These are phyloP conservation scores for Malaclemys terrapin DNA, from an alignment of 2,113 vertebrate genomes.

Conservation along the genomic window DNA sequence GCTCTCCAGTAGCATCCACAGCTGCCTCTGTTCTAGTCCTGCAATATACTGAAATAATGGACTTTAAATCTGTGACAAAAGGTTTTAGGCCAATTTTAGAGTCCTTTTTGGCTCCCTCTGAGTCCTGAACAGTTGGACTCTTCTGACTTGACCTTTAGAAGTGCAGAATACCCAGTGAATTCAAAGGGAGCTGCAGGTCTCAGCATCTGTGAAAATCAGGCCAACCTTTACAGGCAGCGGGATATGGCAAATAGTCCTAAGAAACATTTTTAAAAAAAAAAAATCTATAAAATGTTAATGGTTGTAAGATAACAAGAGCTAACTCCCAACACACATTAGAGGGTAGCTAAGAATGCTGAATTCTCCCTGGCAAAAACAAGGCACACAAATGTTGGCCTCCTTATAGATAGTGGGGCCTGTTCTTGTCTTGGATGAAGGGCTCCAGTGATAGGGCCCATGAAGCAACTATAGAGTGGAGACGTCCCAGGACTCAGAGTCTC, in stretches of 20 bases:
- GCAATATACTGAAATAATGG: neutral
- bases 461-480: neutral
- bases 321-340: neutral
- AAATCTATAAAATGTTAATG: neutral
- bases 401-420: neutral
- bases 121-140: neutral
- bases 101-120: neutral
- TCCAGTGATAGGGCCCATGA: neutral
- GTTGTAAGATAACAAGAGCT: neutral
- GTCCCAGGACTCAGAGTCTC: neutral
- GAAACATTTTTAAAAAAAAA: neutral
- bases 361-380: neutral
- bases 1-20: neutral
- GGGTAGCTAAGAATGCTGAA: neutral
- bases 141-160: neutral
- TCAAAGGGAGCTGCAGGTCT: neutral
- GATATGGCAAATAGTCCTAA: neutral
- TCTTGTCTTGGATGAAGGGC: fast-evolving
- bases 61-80: neutral
- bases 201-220: neutral
- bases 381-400: neutral
- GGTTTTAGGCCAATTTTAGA: neutral
- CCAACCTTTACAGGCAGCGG: neutral
- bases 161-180: fast-evolving
- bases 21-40: neutral